These are phyloP conservation scores for Fringilla coelebs DNA, from an alignment of 2,797 vertebrate species.

Conservation along the genomic window DNA sequence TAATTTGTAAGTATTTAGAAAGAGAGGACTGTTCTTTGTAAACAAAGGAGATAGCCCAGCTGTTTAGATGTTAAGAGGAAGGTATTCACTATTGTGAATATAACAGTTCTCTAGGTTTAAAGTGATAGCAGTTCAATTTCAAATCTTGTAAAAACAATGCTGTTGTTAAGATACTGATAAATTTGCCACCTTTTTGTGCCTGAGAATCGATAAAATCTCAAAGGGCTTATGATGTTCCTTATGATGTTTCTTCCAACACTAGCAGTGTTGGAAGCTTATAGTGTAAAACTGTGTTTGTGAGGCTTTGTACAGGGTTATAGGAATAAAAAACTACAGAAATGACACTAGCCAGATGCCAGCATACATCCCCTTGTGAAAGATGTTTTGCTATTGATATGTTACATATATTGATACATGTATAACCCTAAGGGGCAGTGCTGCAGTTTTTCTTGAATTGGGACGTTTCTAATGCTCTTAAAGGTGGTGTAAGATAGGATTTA, in stretches of 20 bases:
- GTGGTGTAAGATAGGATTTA: neutral
- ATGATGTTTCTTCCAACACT: too few species aligned
- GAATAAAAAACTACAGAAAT: neutral
- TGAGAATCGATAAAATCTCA: neutral
- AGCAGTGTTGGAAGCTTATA: neutral
- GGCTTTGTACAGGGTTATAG: neutral
- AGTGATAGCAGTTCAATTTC: neutral
- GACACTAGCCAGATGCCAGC: neutral
- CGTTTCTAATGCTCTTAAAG: neutral
- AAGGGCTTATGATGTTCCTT: neutral
- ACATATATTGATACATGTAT: fast-evolving
- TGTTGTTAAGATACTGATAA: neutral
- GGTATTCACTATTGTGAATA: neutral
- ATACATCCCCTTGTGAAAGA: neutral
- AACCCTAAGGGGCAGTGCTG: neutral
- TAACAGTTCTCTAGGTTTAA: neutral
- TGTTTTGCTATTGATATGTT: neutral
- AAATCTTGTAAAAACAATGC: neutral
- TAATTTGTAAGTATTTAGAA: neutral
- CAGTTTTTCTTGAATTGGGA: neutral
- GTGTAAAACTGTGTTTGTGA: neutral
- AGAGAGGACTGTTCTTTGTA: neutral
- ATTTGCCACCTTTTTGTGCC: neutral
- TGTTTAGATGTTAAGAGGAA: neutral
- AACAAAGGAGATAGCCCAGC: neutral